These are phyloP conservation scores for Morelia viridis DNA, from an alignment of 2,797 vertebrate genomes.

Conservation along the genomic window DNA sequence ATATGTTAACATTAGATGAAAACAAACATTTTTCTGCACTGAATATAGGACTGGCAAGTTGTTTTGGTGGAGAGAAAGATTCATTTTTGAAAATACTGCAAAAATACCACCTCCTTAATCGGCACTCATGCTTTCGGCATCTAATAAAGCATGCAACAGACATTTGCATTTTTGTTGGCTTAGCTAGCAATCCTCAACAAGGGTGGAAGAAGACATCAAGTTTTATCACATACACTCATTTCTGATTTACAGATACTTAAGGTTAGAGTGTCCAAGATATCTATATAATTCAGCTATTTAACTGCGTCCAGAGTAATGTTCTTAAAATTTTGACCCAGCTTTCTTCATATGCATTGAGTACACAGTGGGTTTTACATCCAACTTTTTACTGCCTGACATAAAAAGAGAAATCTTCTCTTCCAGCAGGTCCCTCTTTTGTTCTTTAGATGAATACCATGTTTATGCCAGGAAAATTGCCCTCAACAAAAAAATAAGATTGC, in stretches of 20 bases:
- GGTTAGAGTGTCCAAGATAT: neutral
- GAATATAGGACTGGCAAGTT: slow-evolving; percentile 34
- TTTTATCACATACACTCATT: neutral
- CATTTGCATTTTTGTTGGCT: neutral
- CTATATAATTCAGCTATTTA: neutral
- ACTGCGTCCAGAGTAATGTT: neutral
- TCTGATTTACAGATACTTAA: neutral
- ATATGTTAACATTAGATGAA: slow-evolving; percentile 32
- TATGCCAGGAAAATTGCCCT: neutral
- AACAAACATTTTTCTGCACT: slow-evolving; percentile 51
- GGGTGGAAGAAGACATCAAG: neutral
- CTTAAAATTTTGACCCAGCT: neutral
- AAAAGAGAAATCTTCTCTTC: neutral
- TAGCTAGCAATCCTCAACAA: neutral
- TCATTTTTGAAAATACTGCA: neutral
- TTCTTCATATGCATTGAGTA: neutral
- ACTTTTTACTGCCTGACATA: neutral
- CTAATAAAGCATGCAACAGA: neutral
- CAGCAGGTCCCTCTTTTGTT: neutral
- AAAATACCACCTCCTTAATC: neutral
- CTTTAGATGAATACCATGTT: neutral
- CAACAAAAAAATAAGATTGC: neutral
- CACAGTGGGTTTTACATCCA: no score
- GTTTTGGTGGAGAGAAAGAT: rapidly evolving
- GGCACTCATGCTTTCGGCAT: neutral